Evolutionary conservation across 2,888 invertebrate species (phyloP).

Genomic region (Hoplodrina ambigua): DNA sequence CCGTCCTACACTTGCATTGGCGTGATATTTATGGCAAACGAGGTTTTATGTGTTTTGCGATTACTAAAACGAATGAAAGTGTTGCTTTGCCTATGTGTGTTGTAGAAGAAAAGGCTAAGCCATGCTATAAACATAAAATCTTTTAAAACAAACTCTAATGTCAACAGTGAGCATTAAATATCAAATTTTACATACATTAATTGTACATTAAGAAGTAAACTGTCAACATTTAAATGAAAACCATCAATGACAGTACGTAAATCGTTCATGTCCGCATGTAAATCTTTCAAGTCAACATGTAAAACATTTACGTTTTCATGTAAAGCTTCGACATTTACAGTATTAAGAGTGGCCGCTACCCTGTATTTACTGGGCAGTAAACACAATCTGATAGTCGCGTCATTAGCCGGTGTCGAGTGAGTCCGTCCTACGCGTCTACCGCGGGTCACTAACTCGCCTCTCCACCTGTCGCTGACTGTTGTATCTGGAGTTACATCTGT

Average conservation of each 20-base stretch:
- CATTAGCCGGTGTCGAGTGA: slow-evolving; percentile 42
- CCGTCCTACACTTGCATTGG: slow-evolving; percentile 28
- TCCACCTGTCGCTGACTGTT: slow-evolving; percentile 45
- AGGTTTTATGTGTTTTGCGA: slow-evolving; percentile 2
- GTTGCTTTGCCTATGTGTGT: background rate
- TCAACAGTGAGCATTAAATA: too few species aligned
- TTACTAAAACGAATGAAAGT: slow-evolving; percentile 9
- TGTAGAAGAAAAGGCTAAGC: background rate
- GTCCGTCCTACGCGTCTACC: slow-evolving; percentile 45
- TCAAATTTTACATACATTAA: too few species aligned
- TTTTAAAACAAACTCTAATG: too few species aligned
- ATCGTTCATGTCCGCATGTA: slow-evolving; percentile 11
- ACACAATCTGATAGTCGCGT: slow-evolving; percentile 52
- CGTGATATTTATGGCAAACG: slow-evolving; percentile 18
- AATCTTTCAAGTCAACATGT: slow-evolving; percentile 3
- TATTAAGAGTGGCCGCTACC: slow-evolving; percentile 39
- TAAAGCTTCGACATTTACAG: slow-evolving; percentile 31
- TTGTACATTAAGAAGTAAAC: background rate
- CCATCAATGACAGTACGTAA: background rate
- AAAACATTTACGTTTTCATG: slow-evolving; percentile 31
- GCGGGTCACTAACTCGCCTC: slow-evolving; percentile 44
- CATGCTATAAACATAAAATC: background rate
- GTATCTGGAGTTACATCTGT: slow-evolving; percentile 37
- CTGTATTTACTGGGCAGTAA: slow-evolving; percentile 46
- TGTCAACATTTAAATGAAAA: background rate